These are phyloP conservation scores for Wasmannia auropunctata DNA, from an alignment of 1,140 invertebrate genomes.

Conservation along the genomic window DNA sequence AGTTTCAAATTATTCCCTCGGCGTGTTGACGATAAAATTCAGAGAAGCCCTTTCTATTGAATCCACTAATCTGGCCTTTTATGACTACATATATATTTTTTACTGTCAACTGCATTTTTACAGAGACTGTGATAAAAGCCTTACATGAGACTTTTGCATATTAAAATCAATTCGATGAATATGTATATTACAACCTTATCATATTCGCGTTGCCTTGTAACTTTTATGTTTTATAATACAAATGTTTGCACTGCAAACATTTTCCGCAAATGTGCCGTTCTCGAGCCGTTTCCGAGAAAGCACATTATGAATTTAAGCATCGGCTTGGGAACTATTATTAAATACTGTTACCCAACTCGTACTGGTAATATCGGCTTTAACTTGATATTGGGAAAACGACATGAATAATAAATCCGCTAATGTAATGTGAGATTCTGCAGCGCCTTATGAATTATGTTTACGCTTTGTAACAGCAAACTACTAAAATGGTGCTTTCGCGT, in stretches of 20 bases:
- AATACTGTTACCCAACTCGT: constrained; percentile 46
- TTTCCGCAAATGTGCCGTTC: not conserved
- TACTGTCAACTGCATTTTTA: constrained; percentile 15
- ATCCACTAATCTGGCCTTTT: constrained; percentile 7
- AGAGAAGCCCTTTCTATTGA: not conserved
- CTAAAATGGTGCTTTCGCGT: not conserved
- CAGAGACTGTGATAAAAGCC: not conserved
- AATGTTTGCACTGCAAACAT: not conserved
- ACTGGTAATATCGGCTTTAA: constrained; percentile 31
- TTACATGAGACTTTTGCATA: constrained; percentile 11
- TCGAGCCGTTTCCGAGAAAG: not conserved
- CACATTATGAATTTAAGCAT: constrained; percentile 48
- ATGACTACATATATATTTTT: not conserved
- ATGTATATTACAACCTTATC: constrained; percentile 4
- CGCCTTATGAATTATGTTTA: constrained; percentile 15
- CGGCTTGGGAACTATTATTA: constrained; percentile 51
- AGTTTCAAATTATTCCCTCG: constrained; percentile 6
- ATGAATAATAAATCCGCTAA: constrained; percentile 49
- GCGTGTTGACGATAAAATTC: not conserved
- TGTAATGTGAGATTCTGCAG: constrained; percentile 53
- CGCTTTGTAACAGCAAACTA: not conserved
- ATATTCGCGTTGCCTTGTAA: not conserved
- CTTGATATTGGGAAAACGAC: constrained; percentile 51
- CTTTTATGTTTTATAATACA: constrained; percentile 41
- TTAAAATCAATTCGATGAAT: constrained; percentile 38